Conservation (phyloP, 2,797 vertebrate genomes). For the Schizopygopsis malacanthus region DNA sequence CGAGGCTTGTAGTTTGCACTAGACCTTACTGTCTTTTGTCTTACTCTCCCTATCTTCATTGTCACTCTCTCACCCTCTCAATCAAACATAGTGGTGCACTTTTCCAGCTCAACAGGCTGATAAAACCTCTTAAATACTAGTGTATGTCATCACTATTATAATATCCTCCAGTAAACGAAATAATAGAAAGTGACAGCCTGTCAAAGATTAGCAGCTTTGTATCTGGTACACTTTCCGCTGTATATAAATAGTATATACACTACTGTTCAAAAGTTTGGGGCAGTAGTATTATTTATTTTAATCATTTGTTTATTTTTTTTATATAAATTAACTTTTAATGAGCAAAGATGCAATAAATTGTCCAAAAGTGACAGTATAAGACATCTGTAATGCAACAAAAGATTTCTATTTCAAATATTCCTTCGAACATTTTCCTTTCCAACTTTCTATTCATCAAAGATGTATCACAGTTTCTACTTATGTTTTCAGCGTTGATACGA, state of each 20-base stretch:
- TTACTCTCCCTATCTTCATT: not conserved
- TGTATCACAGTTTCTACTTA: not conserved
- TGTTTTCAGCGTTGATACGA: not conserved
- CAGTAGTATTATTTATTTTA: too few relatives aligned
- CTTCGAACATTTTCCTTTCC: too few relatives aligned
- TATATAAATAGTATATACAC: not conserved
- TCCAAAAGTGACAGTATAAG: too few relatives aligned
- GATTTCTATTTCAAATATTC: too few relatives aligned
- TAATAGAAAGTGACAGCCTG: not conserved
- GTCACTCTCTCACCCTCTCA: not conserved
- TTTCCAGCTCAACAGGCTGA: not conserved
- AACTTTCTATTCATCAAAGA: not conserved
- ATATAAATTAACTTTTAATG: not conserved
- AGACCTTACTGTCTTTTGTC: not conserved
- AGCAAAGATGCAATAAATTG: too few relatives aligned
- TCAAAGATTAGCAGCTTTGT: not conserved
- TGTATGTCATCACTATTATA: conserved; percentile 3
- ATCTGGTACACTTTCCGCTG: not conserved
- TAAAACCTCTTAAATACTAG: conserved; percentile 4
- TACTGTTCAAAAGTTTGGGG: not conserved
- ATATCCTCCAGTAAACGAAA: not conserved
- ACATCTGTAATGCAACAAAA: too few relatives aligned
- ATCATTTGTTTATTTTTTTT: not conserved
- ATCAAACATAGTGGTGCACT: conserved; percentile 14
- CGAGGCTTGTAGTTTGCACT: not conserved